Base-by-base conservation (phyloP, 64 coral and sea anemone species). In the Anthopleura sola region DNA sequence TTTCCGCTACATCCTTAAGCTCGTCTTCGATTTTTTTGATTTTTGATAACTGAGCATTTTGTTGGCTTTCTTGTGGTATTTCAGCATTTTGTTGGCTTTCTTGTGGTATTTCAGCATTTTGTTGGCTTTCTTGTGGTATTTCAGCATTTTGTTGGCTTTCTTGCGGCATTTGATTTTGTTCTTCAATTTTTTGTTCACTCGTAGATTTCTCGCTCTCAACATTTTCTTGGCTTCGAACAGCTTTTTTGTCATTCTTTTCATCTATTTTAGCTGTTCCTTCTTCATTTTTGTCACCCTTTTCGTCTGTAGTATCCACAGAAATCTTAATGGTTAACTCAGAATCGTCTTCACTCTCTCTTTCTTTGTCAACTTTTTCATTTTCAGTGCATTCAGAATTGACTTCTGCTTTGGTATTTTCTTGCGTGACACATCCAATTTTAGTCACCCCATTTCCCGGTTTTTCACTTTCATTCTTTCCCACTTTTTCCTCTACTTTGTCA, bases 21-120 rank as follows among this genome's bases (percentile, higher is more conserved):
- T 86, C 78, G 18, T 79, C 28, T 74, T n/a, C 60, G n/a, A 60
- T 86, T 74, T 18, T 37, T 81, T 91, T 82, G 56, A 91, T 91
- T 68, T 49, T 62, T 21, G 38, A 86, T 48, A 83, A 53, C 14
- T 53, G 33, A 60, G 50, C 19, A 54, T 21, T 60, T 8, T 53
- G 60, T 26, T 36, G 47, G 38, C 80, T 28, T 75, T 60, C 33
- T 7, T 78, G 28, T 32, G 58, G 36, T 7, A 36, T 49, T 36
- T 83, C 2, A 18, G n/a, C 17, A 48, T 44, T 26, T 62, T 23
- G n/a, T 62, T 62, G 21, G 5, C 58, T 79, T 79, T 88, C 37
- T 74, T 74, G 37, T 3, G 36, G n/a, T 14, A 26, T 79, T 26
- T 62, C 21, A 62, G 16, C 17, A 62, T 23, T 62, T 23, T 28